A percentile compares a stretch with the other conserved stretches of the same genome.
phyloP scores from a whole-genome alignment of 23 tunicate genomes.

The Clavelina lepadiformis region DNA sequence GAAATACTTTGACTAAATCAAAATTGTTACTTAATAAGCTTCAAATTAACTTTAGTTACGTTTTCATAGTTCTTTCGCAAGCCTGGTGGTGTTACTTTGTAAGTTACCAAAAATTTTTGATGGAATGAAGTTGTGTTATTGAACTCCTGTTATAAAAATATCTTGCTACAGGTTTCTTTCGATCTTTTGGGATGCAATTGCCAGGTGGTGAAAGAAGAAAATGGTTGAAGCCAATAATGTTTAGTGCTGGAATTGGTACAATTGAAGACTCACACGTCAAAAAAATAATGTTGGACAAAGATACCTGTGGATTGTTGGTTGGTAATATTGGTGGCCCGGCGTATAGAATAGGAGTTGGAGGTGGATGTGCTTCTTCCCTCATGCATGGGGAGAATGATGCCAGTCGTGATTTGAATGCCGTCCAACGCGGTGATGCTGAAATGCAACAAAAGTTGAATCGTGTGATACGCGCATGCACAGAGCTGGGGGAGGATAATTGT shows the following conservation, averaged over 20 bases:
- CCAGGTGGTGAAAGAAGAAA: constrained; percentile 42
- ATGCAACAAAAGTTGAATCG: constrained; percentile 90
- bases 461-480: constrained; percentile 62
- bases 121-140: too few relatives aligned
- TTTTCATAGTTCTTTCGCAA: too few relatives aligned
- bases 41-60: too few relatives aligned
- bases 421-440: constrained; percentile 88
- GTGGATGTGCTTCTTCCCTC: constrained; percentile 91
- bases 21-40: too few relatives aligned
- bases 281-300: constrained; percentile 40
- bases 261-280: constrained; percentile 35
- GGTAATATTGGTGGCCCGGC: constrained; percentile 82
- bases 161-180: constrained; percentile 52
- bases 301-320: constrained; percentile 49
- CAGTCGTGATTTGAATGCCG: constrained; percentile 79
- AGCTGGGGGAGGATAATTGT: constrained; percentile 49
- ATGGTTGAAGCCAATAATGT: constrained; percentile 94
- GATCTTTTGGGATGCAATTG: constrained; percentile 55
- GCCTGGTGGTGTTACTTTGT: too few relatives aligned
- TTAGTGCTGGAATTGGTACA: constrained; percentile 77
- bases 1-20: too few relatives aligned
- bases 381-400: constrained; percentile 72
- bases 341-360: constrained; percentile 85
- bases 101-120: too few relatives aligned
- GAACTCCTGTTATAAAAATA: too few relatives aligned